Percentiles rank a stretch among this genome's conserved stretches.
Evolutionary conservation across 2,113 vertebrate species (phyloP).

Genomic region (Sarotherodon lohbergeri): DNA sequence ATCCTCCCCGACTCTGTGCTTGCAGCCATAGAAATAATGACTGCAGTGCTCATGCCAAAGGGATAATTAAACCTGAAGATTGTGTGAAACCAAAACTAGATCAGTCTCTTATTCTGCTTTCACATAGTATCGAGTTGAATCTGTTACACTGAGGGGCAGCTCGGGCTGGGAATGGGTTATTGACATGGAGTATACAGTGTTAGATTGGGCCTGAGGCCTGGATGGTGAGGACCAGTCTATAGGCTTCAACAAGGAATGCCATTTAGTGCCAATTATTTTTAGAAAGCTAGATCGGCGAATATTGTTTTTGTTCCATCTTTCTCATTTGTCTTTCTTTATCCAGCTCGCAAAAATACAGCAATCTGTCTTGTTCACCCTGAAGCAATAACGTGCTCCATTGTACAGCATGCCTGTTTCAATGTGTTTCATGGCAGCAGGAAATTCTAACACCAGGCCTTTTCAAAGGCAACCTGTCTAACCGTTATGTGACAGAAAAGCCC

Average conservation of each 20-base stretch:
- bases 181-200: not conserved
- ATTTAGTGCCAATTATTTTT: slow-evolving; percentile 15
- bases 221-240: not conserved
- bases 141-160: not conserved
- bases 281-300: not conserved
- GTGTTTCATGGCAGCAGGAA: not conserved
- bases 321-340: not conserved
- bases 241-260: not conserved
- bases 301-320: not conserved
- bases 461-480: not conserved
- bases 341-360: not conserved
- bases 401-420: not conserved
- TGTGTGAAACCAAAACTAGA: not conserved
- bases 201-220: not conserved
- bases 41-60: not conserved
- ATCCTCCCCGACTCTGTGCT: not conserved
- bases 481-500: slow-evolving; percentile 17
- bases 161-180: not conserved
- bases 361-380: not conserved
- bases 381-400: not conserved
- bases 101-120: not conserved
- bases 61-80: slow-evolving; percentile 21
- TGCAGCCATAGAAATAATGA: slow-evolving; percentile 15
- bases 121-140: not conserved
- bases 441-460: not conserved